These are phyloP conservation scores for Rotaria socialis DNA, from an alignment of 2,888 invertebrate genomes.

Conservation along the genomic window DNA sequence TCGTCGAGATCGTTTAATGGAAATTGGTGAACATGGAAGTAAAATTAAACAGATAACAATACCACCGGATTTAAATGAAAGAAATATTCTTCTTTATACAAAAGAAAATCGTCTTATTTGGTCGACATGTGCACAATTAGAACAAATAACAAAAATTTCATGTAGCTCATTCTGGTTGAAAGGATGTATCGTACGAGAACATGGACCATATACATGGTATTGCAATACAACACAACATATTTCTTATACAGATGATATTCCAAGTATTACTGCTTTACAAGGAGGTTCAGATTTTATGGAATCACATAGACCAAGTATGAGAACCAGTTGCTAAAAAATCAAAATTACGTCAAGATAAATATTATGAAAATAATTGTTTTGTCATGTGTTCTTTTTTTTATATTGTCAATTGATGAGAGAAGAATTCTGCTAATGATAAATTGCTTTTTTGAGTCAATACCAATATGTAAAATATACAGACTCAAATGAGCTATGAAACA, in stretches of 20 bases:
- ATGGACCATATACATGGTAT: conserved; percentile 18
- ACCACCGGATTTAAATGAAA: conserved; percentile 12
- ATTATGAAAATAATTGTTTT: not conserved
- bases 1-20: not conserved
- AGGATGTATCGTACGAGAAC: not conserved
- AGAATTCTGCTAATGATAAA: no score
- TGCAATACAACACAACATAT: conserved; percentile 19
- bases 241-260: conserved; percentile 22
- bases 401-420: no score
- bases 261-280: not conserved
- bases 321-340: not conserved
- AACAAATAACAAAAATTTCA: not conserved
- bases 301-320: not conserved
- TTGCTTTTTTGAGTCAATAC: no score
- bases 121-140: not conserved
- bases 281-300: not conserved
- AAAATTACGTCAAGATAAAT: not conserved
- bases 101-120: conserved; percentile 1
- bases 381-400: no score
- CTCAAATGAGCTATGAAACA: no score
- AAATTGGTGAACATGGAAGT: not conserved
- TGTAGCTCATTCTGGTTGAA: not conserved
- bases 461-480: no score
- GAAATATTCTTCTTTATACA: conserved; percentile 2
- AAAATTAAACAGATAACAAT: not conserved